phyloP scores from a whole-genome alignment of 1,140 invertebrate genomes.

The Drosophila repletoides region DNA sequence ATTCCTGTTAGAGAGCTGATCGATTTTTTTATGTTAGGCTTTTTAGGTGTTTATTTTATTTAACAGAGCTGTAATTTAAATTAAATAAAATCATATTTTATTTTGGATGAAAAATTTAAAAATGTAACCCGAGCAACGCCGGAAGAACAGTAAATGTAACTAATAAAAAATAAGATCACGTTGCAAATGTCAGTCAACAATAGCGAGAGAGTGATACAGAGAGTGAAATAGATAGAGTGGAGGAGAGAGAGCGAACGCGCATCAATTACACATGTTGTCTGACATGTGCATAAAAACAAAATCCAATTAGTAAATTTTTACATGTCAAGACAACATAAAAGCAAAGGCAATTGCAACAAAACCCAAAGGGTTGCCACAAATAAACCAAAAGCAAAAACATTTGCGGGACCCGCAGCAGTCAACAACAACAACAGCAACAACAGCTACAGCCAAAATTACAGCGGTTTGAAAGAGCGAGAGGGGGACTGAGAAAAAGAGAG shows the following conservation, averaged over 20 bases:
- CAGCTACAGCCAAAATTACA: constrained; percentile 16
- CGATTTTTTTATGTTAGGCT: too few relatives aligned
- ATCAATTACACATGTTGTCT: constrained; percentile 48
- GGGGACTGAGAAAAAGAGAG: constrained; percentile 10
- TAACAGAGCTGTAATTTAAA: too few relatives aligned
- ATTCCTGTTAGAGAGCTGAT: too few relatives aligned
- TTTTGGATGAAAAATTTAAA: too few relatives aligned
- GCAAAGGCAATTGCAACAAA: constrained; percentile 60
- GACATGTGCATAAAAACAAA: constrained; percentile 39
- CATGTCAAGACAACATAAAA: constrained; percentile 45
- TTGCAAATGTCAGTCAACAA: constrained; percentile 33
- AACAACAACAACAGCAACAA: constrained; percentile 3
- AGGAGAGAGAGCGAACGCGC: constrained; percentile 3
- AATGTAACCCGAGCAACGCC: too few relatives aligned
- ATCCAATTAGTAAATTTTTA: constrained; percentile 61
- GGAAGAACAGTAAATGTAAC: neutral
- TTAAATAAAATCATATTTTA: too few relatives aligned
- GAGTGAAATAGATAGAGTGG: neutral
- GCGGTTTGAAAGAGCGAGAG: constrained; percentile 30
- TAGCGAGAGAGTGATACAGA: constrained; percentile 11
- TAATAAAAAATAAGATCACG: constrained; percentile 48
- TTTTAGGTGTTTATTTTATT: too few relatives aligned
- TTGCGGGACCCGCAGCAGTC: constrained; percentile 44
- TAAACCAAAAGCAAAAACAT: constrained; percentile 69
- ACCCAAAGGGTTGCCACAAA: constrained; percentile 61